Conservation (phyloP, 2,113 vertebrate genomes). For the Saguinus imperator region DNA sequence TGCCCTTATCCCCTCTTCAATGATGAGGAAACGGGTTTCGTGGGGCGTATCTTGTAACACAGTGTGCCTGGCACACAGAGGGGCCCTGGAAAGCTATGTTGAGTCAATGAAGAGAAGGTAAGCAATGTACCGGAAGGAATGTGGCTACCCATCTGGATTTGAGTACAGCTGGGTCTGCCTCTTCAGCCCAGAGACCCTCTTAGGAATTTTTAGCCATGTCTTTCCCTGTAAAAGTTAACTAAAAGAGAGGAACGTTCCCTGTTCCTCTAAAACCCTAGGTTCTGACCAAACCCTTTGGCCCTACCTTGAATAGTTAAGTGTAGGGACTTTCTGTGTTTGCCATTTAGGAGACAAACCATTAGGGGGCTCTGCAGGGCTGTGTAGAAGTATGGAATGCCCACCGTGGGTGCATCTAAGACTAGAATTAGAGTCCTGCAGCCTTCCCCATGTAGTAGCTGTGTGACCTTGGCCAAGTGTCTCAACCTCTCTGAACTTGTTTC, state of each 20-base stretch:
- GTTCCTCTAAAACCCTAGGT: background rate
- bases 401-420: background rate
- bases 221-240: background rate
- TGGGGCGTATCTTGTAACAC: rapidly evolving
- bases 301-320: background rate
- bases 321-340: background rate
- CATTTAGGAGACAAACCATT: background rate
- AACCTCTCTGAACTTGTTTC: background rate
- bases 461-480: background rate
- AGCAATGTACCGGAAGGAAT: background rate
- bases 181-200: background rate
- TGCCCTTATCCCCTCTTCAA: background rate
- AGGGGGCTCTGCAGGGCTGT: background rate
- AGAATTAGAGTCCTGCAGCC: background rate
- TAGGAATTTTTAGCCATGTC: background rate
- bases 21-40: background rate
- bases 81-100: background rate
- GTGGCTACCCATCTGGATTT: background rate
- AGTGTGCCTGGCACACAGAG: background rate
- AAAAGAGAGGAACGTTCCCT: too few species aligned
- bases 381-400: background rate
- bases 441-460: background rate
- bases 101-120: background rate
- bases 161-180: background rate
- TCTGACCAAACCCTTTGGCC: background rate